phyloP scores from a whole-genome alignment of 1,140 invertebrate genomes.

The Penaeus japonicus region DNA sequence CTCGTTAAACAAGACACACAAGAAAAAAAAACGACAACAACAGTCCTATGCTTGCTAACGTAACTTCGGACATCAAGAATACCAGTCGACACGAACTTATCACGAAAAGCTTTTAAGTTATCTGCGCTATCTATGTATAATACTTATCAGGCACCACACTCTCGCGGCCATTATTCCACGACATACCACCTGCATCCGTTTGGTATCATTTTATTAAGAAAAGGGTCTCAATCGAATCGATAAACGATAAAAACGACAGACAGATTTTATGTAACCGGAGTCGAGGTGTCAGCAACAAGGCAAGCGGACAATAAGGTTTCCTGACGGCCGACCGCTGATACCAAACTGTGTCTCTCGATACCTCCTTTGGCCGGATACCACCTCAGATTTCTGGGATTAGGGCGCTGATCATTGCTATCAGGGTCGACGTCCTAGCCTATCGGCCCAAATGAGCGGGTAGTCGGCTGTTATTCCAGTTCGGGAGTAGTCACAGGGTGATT shows the following conservation, averaged over 20 bases:
- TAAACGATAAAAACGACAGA: constrained; percentile 24
- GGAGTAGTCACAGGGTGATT: not conserved
- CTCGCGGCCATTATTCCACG: not conserved
- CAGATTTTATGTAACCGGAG: constrained; percentile 8
- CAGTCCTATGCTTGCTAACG: not conserved
- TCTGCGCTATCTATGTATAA: constrained; percentile 13
- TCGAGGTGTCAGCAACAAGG: not conserved
- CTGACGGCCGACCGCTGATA: not conserved
- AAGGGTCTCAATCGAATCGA: not conserved
- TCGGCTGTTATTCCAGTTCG: not conserved
- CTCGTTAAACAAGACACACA: too few relatives aligned
- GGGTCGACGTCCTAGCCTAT: not conserved
- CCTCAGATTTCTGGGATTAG: not conserved
- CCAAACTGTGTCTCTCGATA: not conserved
- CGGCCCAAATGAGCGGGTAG: not conserved
- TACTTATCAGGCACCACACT: not conserved
- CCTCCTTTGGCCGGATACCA: not conserved
- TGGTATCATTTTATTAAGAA: not conserved
- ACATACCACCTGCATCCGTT: not conserved
- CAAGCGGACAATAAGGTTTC: not conserved
- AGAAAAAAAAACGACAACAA: too few relatives aligned
- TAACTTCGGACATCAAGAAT: constrained; percentile 16
- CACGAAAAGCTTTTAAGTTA: constrained; percentile 32
- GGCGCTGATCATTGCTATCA: not conserved
- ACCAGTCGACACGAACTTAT: constrained; percentile 8